These are phyloP conservation scores for Chromobotia macracanthus DNA, from an alignment of 2,797 vertebrate genomes.

Conservation along the genomic window DNA sequence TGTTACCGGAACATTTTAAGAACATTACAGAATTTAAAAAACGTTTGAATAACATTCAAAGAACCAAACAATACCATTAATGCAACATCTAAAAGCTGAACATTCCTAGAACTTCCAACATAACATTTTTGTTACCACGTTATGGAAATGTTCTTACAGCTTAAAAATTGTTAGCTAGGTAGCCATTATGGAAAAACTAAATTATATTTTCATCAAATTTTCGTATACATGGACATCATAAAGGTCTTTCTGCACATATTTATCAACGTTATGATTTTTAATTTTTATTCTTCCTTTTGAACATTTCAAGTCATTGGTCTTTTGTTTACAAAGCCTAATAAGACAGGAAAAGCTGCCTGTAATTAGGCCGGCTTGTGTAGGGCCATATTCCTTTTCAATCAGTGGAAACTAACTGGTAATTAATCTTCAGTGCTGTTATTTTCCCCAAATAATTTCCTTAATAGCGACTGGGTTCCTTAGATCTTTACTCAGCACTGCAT, in stretches of 20 bases:
- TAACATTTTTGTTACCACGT: no score
- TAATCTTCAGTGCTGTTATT: conserved; percentile 77
- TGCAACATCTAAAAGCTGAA: no score
- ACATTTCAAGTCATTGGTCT: conserved; percentile 74
- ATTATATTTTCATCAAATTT: background rate
- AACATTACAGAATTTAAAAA: no score
- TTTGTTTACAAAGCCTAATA: conserved; percentile 79
- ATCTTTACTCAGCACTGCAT: conserved; percentile 77
- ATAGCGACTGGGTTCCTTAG: conserved; percentile 74
- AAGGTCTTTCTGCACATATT: conserved; percentile 52
- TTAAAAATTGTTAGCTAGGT: no score
- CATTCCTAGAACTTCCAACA: no score
- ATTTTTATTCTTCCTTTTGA: conserved; percentile 70
- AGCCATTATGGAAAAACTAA: no score
- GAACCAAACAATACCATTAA: no score
- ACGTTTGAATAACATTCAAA: no score
- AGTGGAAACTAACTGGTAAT: conserved; percentile 78
- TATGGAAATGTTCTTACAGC: no score
- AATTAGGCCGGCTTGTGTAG: conserved; percentile 67
- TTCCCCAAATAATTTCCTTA: conserved; percentile 78
- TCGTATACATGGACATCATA: background rate
- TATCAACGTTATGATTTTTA: conserved; percentile 48
- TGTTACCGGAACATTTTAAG: no score
- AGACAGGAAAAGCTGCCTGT: conserved; percentile 77
- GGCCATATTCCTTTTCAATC: conserved; percentile 78